Evolutionary conservation across 2,888 invertebrate genomes (phyloP).

Genomic region (Chrysotoxum bicinctum): DNA sequence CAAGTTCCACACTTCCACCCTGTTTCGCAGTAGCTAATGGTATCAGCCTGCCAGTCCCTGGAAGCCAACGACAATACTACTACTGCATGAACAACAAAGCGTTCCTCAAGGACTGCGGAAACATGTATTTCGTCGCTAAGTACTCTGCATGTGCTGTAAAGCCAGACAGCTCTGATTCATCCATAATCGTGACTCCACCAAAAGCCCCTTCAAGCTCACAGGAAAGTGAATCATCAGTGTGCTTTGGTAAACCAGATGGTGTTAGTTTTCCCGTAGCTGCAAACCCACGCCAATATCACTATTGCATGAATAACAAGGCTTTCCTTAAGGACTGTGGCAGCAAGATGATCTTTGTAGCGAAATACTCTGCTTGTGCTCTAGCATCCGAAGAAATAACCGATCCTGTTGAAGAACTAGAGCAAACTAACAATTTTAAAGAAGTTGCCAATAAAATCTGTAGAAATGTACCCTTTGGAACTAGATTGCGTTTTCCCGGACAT

Average conservation of each 20-base stretch:
- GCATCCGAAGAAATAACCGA: neutral
- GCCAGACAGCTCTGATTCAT: neutral
- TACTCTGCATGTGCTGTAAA: neutral
- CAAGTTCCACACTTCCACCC: neutral
- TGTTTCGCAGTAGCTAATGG: constrained; percentile 41
- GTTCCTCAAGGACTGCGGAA: constrained; percentile 50
- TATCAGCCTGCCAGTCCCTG: constrained; percentile 13
- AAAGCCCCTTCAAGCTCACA: neutral
- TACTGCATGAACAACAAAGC: constrained; percentile 52
- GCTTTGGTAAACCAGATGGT: constrained; percentile 8
- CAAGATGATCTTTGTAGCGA: neutral
- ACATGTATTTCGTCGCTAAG: constrained; percentile 35
- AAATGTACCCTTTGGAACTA: neutral
- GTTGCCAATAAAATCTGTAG: neutral
- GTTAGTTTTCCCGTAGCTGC: neutral
- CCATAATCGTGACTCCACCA: neutral
- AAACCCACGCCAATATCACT: neutral
- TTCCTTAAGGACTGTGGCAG: constrained; percentile 15
- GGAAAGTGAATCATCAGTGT: neutral
- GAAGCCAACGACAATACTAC: constrained; percentile 32
- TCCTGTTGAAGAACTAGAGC: neutral
- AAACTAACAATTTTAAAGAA: neutral
- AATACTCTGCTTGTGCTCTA: constrained; percentile 5
- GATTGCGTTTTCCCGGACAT: neutral
- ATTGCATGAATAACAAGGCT: constrained; percentile 7